Base-by-base conservation (phyloP, 2,888 invertebrate genomes). In the Dryobota labecula region DNA sequence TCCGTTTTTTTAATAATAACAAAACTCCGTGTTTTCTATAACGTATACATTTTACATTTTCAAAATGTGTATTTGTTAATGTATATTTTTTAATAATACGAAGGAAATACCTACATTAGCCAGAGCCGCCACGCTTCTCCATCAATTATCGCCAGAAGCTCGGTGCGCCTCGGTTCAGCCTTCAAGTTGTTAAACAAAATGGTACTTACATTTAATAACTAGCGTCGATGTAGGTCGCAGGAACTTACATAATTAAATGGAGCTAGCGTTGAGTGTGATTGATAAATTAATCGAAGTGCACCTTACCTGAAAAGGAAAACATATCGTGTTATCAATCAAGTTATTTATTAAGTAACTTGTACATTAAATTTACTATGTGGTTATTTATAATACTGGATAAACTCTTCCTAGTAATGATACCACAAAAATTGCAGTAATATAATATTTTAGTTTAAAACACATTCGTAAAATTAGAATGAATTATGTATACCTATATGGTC, bases 271-370 rank as follows among this genome's bases (percentile, higher is more conserved):
- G 43, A 56, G n/a, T 53, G n/a, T 57, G 69, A 77, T 66, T 69
- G 69, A 80, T 69, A 69, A 62, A 83, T 72, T 72, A 63, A 69
- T 73, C 56, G 47, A 62, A 53, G 18, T 41, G 57, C 47, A n/a
- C 18, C 66, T 56, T 88, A 87, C 87, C 87, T 87, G 88, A 30
- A 87, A 87, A 54, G 66, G 67, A 80, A 87, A 84, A 84, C 43
- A 27, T 62, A 38, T 67, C 47, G 43, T 49, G 67, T 84, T 80
- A 81, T 74, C 47, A 71, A 81, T 78, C 73, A 76, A 66, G 56
- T 73, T 70, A 72, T 64, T 72, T 41, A 73, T 70, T 71, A 57
- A 58, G 27, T 61, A 27, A 49, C 43, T n/a, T 66, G 45, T 13
- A 33, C 13, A 53, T 68, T 56, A 2, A 47, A 41, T 49, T 47